These are phyloP conservation scores for Urosaurus nigricauda DNA, from an alignment of 2,797 vertebrate genomes.

Conservation along the genomic window DNA sequence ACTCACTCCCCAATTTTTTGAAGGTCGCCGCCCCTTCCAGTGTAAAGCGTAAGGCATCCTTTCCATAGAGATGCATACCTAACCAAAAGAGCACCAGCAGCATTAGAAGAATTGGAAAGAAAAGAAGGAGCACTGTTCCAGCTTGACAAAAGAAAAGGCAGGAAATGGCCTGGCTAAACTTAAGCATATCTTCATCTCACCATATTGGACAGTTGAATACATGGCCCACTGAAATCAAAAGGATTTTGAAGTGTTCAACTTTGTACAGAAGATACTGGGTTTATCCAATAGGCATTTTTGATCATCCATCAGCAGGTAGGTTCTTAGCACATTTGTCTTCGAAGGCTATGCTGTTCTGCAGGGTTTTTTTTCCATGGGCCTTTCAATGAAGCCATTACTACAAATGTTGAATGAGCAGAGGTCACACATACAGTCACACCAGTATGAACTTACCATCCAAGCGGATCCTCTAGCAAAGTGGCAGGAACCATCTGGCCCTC, in stretches of 20 bases:
- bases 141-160: background rate
- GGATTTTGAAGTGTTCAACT: background rate
- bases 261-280: background rate
- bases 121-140: background rate
- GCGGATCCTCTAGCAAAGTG: background rate
- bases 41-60: slow-evolving; percentile 96
- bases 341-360: background rate
- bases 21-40: slow-evolving; percentile 95
- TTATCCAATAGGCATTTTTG: no score
- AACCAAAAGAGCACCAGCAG: slow-evolving; percentile 36
- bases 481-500: no score
- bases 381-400: no score
- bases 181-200: background rate
- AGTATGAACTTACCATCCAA: background rate
- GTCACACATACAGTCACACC: background rate
- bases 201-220: no score
- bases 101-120: slow-evolving; percentile 11
- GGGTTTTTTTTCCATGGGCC: no score
- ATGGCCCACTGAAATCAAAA: background rate
- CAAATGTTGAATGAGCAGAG: background rate
- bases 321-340: background rate
- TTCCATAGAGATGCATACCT: slow-evolving; percentile 99
- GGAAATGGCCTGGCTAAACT: no score
- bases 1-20: slow-evolving; percentile 99
- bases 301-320: background rate